phyloP scores from a whole-genome alignment of 2,888 invertebrate species.

The Euphydryas editha region DNA sequence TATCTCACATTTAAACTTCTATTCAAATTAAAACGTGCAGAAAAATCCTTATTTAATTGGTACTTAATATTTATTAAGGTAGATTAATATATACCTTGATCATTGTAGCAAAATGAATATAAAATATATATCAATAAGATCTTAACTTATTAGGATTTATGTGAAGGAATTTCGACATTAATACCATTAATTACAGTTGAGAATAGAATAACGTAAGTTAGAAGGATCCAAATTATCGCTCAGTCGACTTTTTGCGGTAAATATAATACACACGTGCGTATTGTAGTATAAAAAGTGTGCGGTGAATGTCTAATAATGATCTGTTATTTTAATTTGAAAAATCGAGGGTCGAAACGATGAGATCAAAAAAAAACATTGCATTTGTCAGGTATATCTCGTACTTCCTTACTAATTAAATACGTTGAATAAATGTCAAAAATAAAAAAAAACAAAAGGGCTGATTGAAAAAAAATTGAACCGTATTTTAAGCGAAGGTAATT shows the following conservation, averaged over 20 bases:
- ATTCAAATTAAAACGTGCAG: slow-evolving; percentile 44
- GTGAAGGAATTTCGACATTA: background rate
- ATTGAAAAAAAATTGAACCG: too few species aligned
- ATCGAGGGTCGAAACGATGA: background rate
- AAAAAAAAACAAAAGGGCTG: too few species aligned
- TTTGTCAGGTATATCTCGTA: too few species aligned
- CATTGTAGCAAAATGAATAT: slow-evolving; percentile 10
- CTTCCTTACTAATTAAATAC: too few species aligned
- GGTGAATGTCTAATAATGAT: background rate
- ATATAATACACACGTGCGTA: slow-evolving; percentile 33
- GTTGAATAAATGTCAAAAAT: too few species aligned
- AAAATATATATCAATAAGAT: background rate
- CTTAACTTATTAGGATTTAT: background rate
- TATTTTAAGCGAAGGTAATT: too few species aligned
- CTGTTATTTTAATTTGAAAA: background rate
- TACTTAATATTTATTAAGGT: slow-evolving; percentile 40
- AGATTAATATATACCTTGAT: slow-evolving; percentile 38
- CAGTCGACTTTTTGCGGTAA: slow-evolving; percentile 26
- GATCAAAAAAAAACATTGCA: background rate
- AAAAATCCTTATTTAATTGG: slow-evolving; percentile 62
- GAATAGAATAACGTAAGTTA: background rate
- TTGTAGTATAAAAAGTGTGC: slow-evolving; percentile 23
- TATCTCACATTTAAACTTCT: slow-evolving; percentile 26
- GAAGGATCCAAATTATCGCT: background rate
- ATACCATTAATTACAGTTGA: background rate